Base-by-base conservation (phyloP, 2,888 invertebrate genomes). In the Archips crataeganus region DNA sequence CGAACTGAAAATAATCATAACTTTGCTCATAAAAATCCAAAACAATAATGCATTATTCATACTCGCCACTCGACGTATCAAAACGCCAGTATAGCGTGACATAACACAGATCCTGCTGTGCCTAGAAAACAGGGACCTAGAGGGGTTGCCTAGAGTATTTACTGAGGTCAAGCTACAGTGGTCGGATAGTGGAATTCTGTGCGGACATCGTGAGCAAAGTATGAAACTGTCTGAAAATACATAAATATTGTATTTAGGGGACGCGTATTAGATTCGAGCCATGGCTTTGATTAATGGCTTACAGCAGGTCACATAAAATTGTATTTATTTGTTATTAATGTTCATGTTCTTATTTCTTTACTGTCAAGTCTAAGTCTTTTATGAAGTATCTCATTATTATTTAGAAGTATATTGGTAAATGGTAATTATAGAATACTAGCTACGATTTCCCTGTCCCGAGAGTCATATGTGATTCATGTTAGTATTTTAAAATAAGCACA, bases 1-100 rank as follows among this genome's bases (percentile, higher is more conserved):
- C 87, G 87, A 92, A 93, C 93, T 93, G 92, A 93, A 94, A 94
- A 94, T 94, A 94, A 94, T 94, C 94, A 94, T 93, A 94, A 94
- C 94, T 94, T 94, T 93, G 78, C 92, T 90, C 94, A 93, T 94
- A 94, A 94, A 94, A 94, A 94, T 94, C 93, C 93, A 92, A 94
- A 94, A 94, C 94, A 94, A 94, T 93, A 94, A 94, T 94, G 92
- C 94, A 94, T 94, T 94, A 94, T 94, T 94, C 94, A 94, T 94
- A 92, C 87, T 91, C 86, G 89, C 88, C 86, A 89, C 89, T 90
- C 84, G 86, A 87, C 85, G 89, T 88, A 85, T 84, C 82, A 80
- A 76, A 77, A 79, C 70, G 78, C 94, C 91, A 90, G 71, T 77
- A 54, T 86, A 88, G 76, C 70, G 64, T 78, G 89, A 87, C 23